Conservation (phyloP, 2,888 invertebrate genomes). For the Suillia variegata region DNA sequence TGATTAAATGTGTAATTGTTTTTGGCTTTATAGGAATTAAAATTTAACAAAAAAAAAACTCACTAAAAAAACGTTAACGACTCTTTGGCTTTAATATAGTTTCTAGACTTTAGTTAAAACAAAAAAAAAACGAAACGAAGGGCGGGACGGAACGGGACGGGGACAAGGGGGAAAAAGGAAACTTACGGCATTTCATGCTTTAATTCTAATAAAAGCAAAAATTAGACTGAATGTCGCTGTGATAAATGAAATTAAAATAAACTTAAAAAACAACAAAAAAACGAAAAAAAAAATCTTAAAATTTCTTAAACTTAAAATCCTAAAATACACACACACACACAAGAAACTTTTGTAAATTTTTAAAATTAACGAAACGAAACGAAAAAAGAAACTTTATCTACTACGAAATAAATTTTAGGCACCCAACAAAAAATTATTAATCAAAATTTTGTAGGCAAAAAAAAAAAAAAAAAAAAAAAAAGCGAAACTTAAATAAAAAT, state of each 20-base stretch:
- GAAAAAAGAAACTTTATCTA: slow-evolving; percentile 9
- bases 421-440: slow-evolving; percentile 37
- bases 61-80: too few species aligned
- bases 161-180: too few species aligned
- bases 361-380: slow-evolving; percentile 36
- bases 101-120: slow-evolving; percentile 45
- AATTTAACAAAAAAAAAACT: slow-evolving; percentile 8
- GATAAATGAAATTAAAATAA: slow-evolving; percentile 57
- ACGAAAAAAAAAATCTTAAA: slow-evolving; percentile 26
- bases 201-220: slow-evolving; percentile 59
- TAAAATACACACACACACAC: slow-evolving; percentile 15
- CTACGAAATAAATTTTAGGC: slow-evolving; percentile 44
- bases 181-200: slow-evolving; percentile 52
- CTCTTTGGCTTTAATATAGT: slow-evolving; percentile 50
- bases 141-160: too few species aligned
- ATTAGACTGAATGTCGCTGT: slow-evolving; percentile 60
- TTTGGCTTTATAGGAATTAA: slow-evolving; percentile 43
- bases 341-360: slow-evolving; percentile 58
- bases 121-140: slow-evolving; percentile 36
- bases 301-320: slow-evolving; percentile 24
- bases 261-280: slow-evolving; percentile 33
- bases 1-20: slow-evolving; percentile 34
- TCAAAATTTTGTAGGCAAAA: slow-evolving; percentile 31
- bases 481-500: too few species aligned
- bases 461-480: neutral